Conservation (phyloP, 2,113 vertebrate species). For the Cairina moschata region DNA sequence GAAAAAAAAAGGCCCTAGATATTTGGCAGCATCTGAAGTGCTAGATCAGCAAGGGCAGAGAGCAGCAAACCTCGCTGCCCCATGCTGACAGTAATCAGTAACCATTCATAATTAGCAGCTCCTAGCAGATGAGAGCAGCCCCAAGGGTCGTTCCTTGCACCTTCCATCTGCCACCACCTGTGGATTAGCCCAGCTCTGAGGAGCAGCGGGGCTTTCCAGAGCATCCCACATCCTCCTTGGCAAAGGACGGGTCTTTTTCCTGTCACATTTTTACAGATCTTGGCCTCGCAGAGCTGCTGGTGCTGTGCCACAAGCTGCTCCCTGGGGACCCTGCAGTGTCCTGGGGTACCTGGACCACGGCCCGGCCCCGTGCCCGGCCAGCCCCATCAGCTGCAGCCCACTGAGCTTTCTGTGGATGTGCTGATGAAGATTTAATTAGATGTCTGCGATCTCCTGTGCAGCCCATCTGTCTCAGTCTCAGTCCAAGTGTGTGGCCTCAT, state of each 20-base stretch:
- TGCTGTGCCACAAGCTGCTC: background rate
- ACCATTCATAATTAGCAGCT: background rate
- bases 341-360: background rate
- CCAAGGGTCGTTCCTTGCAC: background rate
- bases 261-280: fast-evolving
- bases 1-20: background rate
- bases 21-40: background rate
- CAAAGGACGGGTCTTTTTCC: background rate
- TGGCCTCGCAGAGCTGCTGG: background rate
- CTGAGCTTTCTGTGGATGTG: background rate
- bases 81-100: background rate
- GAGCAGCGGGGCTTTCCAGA: background rate
- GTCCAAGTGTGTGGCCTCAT: background rate
- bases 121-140: background rate
- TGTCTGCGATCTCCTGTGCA: background rate
- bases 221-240: background rate
- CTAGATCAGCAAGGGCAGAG: background rate
- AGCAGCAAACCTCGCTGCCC: background rate
- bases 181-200: background rate
- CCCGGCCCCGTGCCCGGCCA: background rate
- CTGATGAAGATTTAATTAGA: background rate
- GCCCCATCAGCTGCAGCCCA: background rate
- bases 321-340: background rate
- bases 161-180: background rate
- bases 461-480: background rate